Evolutionary conservation across 2,888 invertebrate species (phyloP).

Genomic region (Drosophila paranaensis): DNA sequence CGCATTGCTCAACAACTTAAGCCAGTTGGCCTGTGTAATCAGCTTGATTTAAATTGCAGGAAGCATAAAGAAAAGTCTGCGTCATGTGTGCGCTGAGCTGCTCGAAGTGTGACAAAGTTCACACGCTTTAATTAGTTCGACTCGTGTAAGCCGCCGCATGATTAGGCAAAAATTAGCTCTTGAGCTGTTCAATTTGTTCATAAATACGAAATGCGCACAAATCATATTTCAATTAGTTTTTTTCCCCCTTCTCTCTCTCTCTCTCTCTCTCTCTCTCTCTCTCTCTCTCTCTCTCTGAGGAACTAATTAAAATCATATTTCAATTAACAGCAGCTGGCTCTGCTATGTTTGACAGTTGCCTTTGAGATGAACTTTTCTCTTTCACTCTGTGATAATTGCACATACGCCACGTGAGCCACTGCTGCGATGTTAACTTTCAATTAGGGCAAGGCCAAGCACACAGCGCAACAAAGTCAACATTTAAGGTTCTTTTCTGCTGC

Average conservation of each 20-base stretch:
- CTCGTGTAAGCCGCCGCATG: conserved; percentile 7
- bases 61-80: neutral
- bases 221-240: conserved; percentile 3
- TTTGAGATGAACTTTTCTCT: neutral
- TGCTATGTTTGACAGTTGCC: conserved; percentile 7
- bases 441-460: conserved; percentile 48
- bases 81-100: neutral
- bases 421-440: conserved; percentile 65
- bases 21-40: neutral
- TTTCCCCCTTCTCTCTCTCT: no score
- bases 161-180: conserved; percentile 10
- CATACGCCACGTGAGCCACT: conserved; percentile 27
- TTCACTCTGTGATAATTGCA: neutral
- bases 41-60: neutral
- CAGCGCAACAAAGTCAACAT: conserved; percentile 39
- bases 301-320: conserved; percentile 12
- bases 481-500: conserved; percentile 42
- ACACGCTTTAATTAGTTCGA: conserved; percentile 5
- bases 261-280: no score
- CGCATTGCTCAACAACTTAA: neutral
- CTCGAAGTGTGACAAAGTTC: neutral
- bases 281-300: neutral
- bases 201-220: conserved; percentile 5
- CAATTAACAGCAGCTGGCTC: conserved; percentile 15
- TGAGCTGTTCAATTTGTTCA: conserved; percentile 6